Evolutionary conservation across 2,797 vertebrate genomes (phyloP).

Genomic region (Catostomus latipinnis): DNA sequence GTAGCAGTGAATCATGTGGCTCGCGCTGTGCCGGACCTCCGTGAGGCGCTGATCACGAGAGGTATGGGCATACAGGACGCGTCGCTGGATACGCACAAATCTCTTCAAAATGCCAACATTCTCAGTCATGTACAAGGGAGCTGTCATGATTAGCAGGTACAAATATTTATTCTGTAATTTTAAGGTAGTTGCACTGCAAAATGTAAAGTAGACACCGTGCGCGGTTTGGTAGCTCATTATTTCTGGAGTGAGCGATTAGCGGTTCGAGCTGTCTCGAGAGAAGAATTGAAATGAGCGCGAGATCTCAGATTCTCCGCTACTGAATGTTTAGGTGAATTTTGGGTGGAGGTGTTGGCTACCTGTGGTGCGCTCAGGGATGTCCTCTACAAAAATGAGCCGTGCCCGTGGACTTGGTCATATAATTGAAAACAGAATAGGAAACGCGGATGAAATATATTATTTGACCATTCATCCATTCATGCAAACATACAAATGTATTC

Average conservation of each 20-base stretch:
- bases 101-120: constrained; percentile 83
- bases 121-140: constrained; percentile 89
- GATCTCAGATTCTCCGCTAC: background rate
- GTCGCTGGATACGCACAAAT: constrained; percentile 45
- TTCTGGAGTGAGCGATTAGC: background rate
- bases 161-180: background rate
- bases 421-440: background rate
- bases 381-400: background rate
- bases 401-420: background rate
- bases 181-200: background rate
- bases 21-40: constrained; percentile 46
- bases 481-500: background rate
- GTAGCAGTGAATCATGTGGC: constrained; percentile 66
- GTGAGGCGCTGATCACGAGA: constrained; percentile 48
- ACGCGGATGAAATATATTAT: background rate
- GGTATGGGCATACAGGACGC: constrained; percentile 36
- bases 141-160: constrained; percentile 92
- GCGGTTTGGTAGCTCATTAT: background rate
- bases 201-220: background rate
- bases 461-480: background rate
- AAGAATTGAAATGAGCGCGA: background rate
- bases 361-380: constrained; percentile 8
- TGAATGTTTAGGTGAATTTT: constrained; percentile 7
- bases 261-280: background rate
- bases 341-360: background rate